Evolutionary conservation across 2,888 invertebrate species (phyloP).

Genomic region (Dolichomitus sp.): DNA sequence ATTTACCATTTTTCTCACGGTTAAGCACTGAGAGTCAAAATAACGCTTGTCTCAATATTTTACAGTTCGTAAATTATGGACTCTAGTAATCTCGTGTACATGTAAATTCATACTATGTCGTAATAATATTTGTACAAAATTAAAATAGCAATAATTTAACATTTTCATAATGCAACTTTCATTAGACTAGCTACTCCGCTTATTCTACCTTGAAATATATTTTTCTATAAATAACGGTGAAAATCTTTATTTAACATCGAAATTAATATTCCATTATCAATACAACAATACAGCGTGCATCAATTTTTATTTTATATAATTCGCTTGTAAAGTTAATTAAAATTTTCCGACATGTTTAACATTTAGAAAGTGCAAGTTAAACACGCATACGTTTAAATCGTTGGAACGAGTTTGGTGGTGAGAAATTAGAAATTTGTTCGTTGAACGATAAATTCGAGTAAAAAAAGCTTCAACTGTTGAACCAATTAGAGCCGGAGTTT

Average conservation of each 20-base stretch:
- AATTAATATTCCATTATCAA: not conserved
- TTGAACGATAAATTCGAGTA: slow-evolving; percentile 8
- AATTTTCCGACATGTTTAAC: not conserved
- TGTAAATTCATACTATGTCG: too few relatives aligned
- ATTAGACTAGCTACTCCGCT: too few relatives aligned
- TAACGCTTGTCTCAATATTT: too few relatives aligned
- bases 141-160: too few relatives aligned
- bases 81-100: too few relatives aligned
- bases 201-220: too few relatives aligned
- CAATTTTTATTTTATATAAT: not conserved
- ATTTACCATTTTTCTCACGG: too few relatives aligned
- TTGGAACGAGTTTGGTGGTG: not conserved
- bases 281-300: not conserved
- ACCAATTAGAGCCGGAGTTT: slow-evolving; percentile 13
- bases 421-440: slow-evolving; percentile 19
- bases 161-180: too few relatives aligned
- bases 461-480: slow-evolving; percentile 15
- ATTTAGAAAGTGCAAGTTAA: not conserved
- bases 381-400: not conserved
- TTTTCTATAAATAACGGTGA: too few relatives aligned
- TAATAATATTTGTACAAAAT: too few relatives aligned
- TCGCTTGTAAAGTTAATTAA: not conserved
- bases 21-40: too few relatives aligned
- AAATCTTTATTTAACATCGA: not conserved
- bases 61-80: too few relatives aligned